Evolutionary conservation across 2,888 invertebrate species (phyloP).

Genomic region (Pterostichus niger): DNA sequence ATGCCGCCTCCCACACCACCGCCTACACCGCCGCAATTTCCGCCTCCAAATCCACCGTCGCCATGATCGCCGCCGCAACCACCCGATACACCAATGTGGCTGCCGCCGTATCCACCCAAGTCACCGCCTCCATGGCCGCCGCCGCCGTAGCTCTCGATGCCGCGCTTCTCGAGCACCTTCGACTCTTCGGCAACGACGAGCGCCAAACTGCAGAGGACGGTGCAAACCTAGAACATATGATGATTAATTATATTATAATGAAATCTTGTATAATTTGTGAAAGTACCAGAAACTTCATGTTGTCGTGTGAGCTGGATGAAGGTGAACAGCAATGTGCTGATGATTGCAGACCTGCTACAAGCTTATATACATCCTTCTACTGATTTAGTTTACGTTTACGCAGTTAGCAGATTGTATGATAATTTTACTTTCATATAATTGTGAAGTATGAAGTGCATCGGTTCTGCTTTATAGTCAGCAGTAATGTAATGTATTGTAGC

Average conservation of each 20-base stretch:
- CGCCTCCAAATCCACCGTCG: not conserved
- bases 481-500: slow-evolving; percentile 1
- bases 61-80: not conserved
- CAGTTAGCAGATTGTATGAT: slow-evolving; percentile 4
- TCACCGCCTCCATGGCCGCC: slow-evolving; percentile 49
- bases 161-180: too few species aligned
- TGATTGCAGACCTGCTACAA: not conserved
- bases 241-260: not conserved
- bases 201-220: slow-evolving; percentile 22
- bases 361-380: slow-evolving; percentile 2
- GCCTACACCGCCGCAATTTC: not conserved
- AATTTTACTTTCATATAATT: slow-evolving; percentile 52
- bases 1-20: slow-evolving; percentile 13
- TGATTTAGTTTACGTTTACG: not conserved
- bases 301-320: slow-evolving; percentile 28
- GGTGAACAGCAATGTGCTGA: slow-evolving; percentile 35
- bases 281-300: slow-evolving; percentile 44
- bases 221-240: slow-evolving; percentile 5
- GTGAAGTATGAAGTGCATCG: slow-evolving; percentile 30
- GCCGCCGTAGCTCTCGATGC: slow-evolving; percentile 42
- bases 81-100: not conserved
- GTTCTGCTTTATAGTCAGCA: slow-evolving; percentile 15
- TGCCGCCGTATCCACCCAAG: not conserved
- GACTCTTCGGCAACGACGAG: not conserved
- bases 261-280: not conserved